These are phyloP conservation scores for Drosophila orosa DNA, from an alignment of 1,140 invertebrate genomes.

Conservation along the genomic window DNA sequence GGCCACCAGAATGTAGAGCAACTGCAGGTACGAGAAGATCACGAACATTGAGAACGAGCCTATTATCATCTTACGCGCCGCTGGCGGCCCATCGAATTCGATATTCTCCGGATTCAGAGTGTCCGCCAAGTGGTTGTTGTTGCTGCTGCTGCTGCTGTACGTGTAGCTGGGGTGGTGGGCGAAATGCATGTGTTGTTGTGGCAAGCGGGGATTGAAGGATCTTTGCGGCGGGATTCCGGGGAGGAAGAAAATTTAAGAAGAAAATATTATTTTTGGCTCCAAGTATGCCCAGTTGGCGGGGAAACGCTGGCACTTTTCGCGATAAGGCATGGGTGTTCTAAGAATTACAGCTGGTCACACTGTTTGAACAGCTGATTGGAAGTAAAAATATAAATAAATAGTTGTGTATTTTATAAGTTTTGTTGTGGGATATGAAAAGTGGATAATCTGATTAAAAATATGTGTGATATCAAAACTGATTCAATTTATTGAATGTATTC, in stretches of 20 bases:
- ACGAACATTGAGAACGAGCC: constrained; percentile 81
- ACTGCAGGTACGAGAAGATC: constrained; percentile 76
- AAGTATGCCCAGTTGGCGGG: constrained; percentile 18
- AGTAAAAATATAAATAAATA: too few species aligned
- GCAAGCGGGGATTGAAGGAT: neutral
- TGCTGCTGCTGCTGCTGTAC: constrained; percentile 25
- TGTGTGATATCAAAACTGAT: too few species aligned
- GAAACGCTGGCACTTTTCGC: neutral
- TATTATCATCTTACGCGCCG: constrained; percentile 58
- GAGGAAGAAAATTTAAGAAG: constrained; percentile 4
- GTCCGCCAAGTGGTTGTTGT: constrained; percentile 55
- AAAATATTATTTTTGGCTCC: constrained; percentile 51
- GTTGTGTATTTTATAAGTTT: too few species aligned
- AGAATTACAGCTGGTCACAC: neutral
- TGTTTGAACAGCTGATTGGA: constrained; percentile 24
- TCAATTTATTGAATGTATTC: too few species aligned
- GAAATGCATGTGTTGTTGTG: constrained; percentile 37
- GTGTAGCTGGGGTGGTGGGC: constrained; percentile 39
- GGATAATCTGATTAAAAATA: too few species aligned
- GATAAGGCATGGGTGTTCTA: too few species aligned
- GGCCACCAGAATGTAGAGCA: constrained; percentile 77
- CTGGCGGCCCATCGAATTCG: constrained; percentile 66
- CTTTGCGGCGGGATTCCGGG: neutral
- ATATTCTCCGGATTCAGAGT: constrained; percentile 64
- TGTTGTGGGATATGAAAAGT: too few species aligned